Evolutionary conservation across 2,888 invertebrate genomes (phyloP).

Genomic region (Tachina grossa): DNA sequence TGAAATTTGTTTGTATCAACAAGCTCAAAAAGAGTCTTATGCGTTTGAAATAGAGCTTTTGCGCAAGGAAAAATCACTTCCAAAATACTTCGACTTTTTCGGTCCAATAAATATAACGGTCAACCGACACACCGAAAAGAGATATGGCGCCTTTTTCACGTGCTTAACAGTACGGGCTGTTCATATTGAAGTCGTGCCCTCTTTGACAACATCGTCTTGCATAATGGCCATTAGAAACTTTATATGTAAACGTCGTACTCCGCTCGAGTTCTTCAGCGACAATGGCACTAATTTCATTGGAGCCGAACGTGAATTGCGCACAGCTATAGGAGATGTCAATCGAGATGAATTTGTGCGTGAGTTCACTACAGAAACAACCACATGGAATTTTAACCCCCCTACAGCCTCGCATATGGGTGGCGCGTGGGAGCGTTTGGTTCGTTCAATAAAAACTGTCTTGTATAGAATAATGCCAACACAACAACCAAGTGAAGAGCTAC

Average conservation of each 20-base stretch:
- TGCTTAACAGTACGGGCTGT: constrained; percentile 50
- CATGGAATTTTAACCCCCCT: constrained; percentile 51
- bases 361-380: no score
- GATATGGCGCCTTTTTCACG: constrained; percentile 42
- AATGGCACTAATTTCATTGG: constrained; percentile 56
- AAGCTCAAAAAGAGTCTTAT: background rate
- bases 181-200: constrained; percentile 48
- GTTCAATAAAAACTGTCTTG: constrained; percentile 17
- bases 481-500: constrained; percentile 9
- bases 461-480: constrained; percentile 22
- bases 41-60: background rate
- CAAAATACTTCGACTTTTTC: constrained; percentile 9
- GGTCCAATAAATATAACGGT: constrained; percentile 6
- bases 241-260: constrained; percentile 28
- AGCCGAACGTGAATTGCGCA: no score
- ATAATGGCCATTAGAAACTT: constrained; percentile 55
- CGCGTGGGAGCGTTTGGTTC: constrained; percentile 4
- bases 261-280: constrained; percentile 41
- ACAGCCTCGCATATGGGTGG: no score
- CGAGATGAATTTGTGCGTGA: constrained; percentile 18
- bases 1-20: background rate
- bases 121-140: constrained; percentile 47
- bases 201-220: constrained; percentile 33
- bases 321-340: no score
- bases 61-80: background rate